Base-by-base conservation (phyloP, 2,888 invertebrate species). In the Eledone cirrhosa region DNA sequence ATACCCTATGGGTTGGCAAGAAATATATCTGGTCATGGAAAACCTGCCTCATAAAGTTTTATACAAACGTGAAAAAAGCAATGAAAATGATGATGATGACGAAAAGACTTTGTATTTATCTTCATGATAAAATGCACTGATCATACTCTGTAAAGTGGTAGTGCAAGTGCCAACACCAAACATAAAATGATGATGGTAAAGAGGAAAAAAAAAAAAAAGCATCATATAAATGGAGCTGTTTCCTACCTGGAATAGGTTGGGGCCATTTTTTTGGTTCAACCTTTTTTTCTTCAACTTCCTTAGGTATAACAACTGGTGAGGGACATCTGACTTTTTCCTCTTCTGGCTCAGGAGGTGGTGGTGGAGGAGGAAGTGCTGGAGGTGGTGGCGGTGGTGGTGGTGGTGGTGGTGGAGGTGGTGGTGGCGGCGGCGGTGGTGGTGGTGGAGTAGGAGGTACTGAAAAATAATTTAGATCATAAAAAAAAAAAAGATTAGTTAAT, bases 401-500 rank as follows among this genome's bases (percentile, higher is more conserved):
- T 24, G 88, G 88, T 8, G 88, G 88, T 83, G 88, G 87, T 87
- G 82, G 82, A 31, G 82, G 81, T 19, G 80, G 78, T 8, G 84
- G 82, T 31, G 86, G 85, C 41, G 41, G 41, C 41, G 41, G 41
- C 41, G 41, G 41, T 11, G 41, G 41, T 13, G 87, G 86, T 63
- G 85, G 85, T n/a, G 85, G 84, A 63, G 84, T 84, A 24, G 88
- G 88, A 11, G 88, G 88, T 83, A 88, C 87, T 88, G 82, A 74
- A 85, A 84, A 53, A 77, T 2, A 41, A 11, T 41, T 41, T 41
- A 53, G 69, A 79, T 27, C 59, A 67, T 27, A 63, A 41, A 77
- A 29, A 27, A 41, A 22, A 48, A 19, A 67, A 19, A 29, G 31
- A 8, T 41, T 41, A 8, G 8, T 41, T 41, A 41, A 41, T 2